A percentile compares a stretch with the other conserved stretches of the same genome.
phyloP scores from a whole-genome alignment of 2,888 invertebrate genomes.

The Muscina levida region DNA sequence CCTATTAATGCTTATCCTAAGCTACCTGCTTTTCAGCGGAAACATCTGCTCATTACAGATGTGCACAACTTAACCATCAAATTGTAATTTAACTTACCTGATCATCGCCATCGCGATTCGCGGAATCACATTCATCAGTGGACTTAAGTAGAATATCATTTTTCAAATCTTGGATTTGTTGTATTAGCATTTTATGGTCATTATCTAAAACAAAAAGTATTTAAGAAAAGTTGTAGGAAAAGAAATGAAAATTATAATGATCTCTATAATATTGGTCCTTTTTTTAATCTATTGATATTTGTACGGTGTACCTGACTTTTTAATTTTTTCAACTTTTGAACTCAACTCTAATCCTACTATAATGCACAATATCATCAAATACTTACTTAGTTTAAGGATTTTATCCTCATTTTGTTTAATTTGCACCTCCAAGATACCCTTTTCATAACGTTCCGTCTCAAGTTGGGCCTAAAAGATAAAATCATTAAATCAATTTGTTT shows the following conservation, averaged over 20 bases:
- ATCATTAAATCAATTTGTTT: neutral
- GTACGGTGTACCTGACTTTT: too few relatives aligned
- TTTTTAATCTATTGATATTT: too few relatives aligned
- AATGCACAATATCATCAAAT: neutral
- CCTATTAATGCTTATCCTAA: too few relatives aligned
- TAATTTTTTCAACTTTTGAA: too few relatives aligned
- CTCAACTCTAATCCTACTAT: too few relatives aligned
- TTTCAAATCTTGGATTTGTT: conserved; percentile 71
- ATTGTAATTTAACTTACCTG: conserved; percentile 62
- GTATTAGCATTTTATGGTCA: conserved; percentile 69
- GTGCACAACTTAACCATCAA: neutral
- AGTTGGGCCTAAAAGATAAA: conserved; percentile 71
- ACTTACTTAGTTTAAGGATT: conserved; percentile 72
- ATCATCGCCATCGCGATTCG: conserved; percentile 64
- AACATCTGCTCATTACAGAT: neutral
- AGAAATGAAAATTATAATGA: too few relatives aligned
- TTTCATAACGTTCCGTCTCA: conserved; percentile 77
- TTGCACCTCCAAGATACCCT: conserved; percentile 74
- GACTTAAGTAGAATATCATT: conserved; percentile 68
- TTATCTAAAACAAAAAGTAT: conserved; percentile 62
- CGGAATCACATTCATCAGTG: conserved; percentile 65
- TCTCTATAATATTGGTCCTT: too few relatives aligned
- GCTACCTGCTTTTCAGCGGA: neutral
- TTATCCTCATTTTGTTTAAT: conserved; percentile 73
- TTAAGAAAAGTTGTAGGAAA: neutral